Conservation (phyloP, 1,140 invertebrate genomes). For the Trachymyrmex septentrionalis region DNA sequence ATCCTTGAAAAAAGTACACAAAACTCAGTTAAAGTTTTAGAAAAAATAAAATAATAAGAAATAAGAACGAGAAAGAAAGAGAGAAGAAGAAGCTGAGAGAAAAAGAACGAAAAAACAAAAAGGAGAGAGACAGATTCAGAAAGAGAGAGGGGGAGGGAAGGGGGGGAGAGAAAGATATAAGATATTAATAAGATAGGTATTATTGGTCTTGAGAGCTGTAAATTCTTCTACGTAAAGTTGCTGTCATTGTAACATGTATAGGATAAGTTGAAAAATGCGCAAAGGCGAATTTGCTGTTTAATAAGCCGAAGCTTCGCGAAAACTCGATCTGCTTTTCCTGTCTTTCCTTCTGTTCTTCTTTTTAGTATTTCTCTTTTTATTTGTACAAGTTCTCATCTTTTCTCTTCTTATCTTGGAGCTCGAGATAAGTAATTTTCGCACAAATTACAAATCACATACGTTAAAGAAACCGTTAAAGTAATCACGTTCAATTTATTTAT, state of each 20-base stretch:
- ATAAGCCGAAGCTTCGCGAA: constrained; percentile 78
- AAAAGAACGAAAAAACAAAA: too few species aligned
- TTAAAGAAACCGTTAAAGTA: constrained; percentile 5
- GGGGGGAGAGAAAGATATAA: constrained; percentile 18
- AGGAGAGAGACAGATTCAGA: too few species aligned
- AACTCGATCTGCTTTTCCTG: constrained; percentile 36
- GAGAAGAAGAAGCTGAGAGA: too few species aligned
- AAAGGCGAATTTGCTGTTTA: constrained; percentile 76
- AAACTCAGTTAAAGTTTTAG: not conserved
- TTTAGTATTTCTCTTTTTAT: constrained; percentile 24
- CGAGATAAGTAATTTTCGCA: constrained; percentile 20
- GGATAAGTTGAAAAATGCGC: constrained; percentile 74
- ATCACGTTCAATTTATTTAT: not conserved
- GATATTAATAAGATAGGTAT: constrained; percentile 16
- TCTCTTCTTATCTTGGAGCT: constrained; percentile 12
- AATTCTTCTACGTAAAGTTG: constrained; percentile 56
- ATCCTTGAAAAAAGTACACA: not conserved
- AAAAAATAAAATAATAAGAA: constrained; percentile 29
- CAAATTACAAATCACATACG: constrained; percentile 43
- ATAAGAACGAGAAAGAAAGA: not conserved
- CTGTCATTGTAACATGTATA: constrained; percentile 53
- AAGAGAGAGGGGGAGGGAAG: not conserved
- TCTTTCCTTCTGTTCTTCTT: not conserved
- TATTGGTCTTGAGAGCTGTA: constrained; percentile 66
- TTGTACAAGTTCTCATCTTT: constrained; percentile 19